Evolutionary conservation across 2,113 vertebrate genomes (phyloP).

Genomic region (Machaerirhynchus nigripectus): DNA sequence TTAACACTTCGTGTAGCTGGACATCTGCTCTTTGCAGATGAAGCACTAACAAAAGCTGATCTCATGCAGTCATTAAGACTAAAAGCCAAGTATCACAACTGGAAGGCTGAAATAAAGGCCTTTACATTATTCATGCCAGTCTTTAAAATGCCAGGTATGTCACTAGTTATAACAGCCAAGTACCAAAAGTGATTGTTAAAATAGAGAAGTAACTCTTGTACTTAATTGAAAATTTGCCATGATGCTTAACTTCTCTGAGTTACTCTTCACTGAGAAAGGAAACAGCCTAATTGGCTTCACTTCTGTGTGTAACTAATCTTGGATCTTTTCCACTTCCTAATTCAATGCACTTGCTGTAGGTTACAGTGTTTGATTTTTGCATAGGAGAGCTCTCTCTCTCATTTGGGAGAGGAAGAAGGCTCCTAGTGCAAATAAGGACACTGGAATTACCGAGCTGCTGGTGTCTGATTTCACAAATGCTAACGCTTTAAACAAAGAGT

Average conservation of each 20-base stretch:
- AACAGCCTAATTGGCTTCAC: not conserved
- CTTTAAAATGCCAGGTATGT: not conserved
- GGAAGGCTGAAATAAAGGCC: not conserved
- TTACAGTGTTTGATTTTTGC: not conserved
- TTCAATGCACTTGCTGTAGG: not conserved
- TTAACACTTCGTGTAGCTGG: not conserved
- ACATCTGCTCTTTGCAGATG: not conserved
- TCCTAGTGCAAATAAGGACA: not conserved
- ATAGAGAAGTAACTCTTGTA: not conserved
- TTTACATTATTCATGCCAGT: not conserved
- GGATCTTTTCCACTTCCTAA: not conserved
- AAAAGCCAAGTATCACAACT: not conserved
- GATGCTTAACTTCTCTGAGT: not conserved
- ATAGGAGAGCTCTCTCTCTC: not conserved
- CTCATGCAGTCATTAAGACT: not conserved
- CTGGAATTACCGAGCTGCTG: fast-evolving
- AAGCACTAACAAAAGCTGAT: not conserved
- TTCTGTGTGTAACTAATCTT: not conserved
- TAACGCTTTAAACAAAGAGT: not conserved
- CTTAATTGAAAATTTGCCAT: not conserved
- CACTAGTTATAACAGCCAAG: not conserved
- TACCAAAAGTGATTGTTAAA: not conserved
- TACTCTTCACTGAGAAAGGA: not conserved
- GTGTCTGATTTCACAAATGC: not conserved
- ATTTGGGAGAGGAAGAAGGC: not conserved